Evolutionary conservation across 2,888 invertebrate genomes (phyloP).

Genomic region (Criorhina ranunculi): DNA sequence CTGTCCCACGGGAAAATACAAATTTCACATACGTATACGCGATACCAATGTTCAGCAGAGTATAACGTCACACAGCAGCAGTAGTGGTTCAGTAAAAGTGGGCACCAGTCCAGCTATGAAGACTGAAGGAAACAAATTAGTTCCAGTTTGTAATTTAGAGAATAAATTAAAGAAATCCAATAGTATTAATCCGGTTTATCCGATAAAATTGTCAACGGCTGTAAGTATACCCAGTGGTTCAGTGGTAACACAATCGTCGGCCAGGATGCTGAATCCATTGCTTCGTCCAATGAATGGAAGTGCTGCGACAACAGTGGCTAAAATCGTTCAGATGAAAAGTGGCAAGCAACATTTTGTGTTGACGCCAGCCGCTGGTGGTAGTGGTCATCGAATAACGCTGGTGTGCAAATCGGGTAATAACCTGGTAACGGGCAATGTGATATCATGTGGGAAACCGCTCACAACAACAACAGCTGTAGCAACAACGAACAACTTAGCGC

Average conservation of each 20-base stretch:
- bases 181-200: slow-evolving; percentile 77
- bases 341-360: slow-evolving; percentile 90
- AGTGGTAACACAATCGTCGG: slow-evolving; percentile 31
- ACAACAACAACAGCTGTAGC: slow-evolving; percentile 49
- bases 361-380: slow-evolving; percentile 85
- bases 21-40: slow-evolving; percentile 86
- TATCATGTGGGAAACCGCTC: slow-evolving; percentile 69
- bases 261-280: slow-evolving; percentile 72
- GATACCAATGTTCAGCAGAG: slow-evolving; percentile 83
- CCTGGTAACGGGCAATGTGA: slow-evolving; percentile 67
- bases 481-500: slow-evolving; percentile 63
- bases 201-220: slow-evolving; percentile 64
- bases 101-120: slow-evolving; percentile 85
- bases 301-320: slow-evolving; percentile 84
- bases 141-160: slow-evolving; percentile 80
- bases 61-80: slow-evolving; percentile 79
- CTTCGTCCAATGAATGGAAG: slow-evolving; percentile 64
- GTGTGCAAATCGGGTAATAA: slow-evolving; percentile 83
- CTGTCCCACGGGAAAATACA: slow-evolving; percentile 88
- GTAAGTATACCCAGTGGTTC: slow-evolving; percentile 43
- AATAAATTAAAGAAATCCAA: slow-evolving; percentile 77
- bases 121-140: slow-evolving; percentile 83
- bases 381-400: slow-evolving; percentile 87
- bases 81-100: slow-evolving; percentile 81
- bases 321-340: slow-evolving; percentile 89